Percentiles rank a stretch among this genome's conserved stretches.
Conservation (phyloP, 2,888 invertebrate genomes). For the Crossocerus cetratus region DNA sequence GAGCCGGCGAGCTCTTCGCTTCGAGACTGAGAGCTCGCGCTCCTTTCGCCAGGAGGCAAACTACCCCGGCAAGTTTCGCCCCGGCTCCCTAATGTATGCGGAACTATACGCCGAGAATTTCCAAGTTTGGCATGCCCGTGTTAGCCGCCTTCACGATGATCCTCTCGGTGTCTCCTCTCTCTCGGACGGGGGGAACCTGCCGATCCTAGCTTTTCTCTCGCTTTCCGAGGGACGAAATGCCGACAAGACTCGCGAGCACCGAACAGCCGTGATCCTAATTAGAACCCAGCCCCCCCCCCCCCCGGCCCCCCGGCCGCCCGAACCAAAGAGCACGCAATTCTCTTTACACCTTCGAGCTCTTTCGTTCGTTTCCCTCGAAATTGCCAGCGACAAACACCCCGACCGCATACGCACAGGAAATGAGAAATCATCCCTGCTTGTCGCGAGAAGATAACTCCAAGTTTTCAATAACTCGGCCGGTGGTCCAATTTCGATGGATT, state of each 20-base stretch:
- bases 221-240: slow-evolving; percentile 32
- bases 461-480: no score
- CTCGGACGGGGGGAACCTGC: background rate
- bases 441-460: no score
- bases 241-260: slow-evolving; percentile 56
- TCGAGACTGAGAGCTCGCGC: slow-evolving; percentile 48
- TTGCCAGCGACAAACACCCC: no score
- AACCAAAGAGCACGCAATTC: slow-evolving; percentile 61
- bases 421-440: no score
- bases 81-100: slow-evolving; percentile 75
- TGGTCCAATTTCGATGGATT: slow-evolving; percentile 14
- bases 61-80: slow-evolving; percentile 73
- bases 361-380: no score
- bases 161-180: slow-evolving; percentile 33
- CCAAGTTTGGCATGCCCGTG: slow-evolving; percentile 71
- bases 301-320: slow-evolving; percentile 59
- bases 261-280: slow-evolving; percentile 77
- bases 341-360: slow-evolving; percentile 32
- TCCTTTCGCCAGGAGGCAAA: slow-evolving; percentile 69
- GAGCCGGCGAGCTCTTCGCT: slow-evolving; percentile 58
- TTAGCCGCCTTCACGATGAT: slow-evolving; percentile 65
- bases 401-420: no score
- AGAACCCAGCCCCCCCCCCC: slow-evolving; percentile 69
- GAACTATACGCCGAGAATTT: slow-evolving; percentile 71
- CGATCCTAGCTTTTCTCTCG: background rate